Conservation (phyloP, 2,888 invertebrate genomes). For the Malacosoma neustria region DNA sequence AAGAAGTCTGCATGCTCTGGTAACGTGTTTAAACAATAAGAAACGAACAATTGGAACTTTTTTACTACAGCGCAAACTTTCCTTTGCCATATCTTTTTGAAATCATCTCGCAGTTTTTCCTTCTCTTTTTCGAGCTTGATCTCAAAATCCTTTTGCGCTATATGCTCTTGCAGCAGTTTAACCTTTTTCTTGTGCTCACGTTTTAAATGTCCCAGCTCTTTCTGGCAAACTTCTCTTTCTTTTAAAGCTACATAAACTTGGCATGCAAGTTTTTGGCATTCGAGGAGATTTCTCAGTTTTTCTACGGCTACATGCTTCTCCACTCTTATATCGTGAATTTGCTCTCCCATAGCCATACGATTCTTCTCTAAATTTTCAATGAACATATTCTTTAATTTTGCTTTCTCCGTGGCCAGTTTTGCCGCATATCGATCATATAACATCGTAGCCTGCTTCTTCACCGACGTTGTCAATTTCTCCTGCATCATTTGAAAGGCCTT, state of each 20-base stretch:
- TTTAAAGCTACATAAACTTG: slow-evolving; percentile 58
- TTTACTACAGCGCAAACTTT: slow-evolving; percentile 57
- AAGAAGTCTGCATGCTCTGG: slow-evolving; percentile 62
- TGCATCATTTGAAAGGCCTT: slow-evolving; percentile 35
- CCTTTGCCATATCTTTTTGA: slow-evolving; percentile 42
- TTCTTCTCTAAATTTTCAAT: slow-evolving; percentile 27
- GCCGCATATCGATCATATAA: slow-evolving; percentile 38
- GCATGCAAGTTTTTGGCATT: slow-evolving; percentile 58
- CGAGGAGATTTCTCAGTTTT: slow-evolving; percentile 38
- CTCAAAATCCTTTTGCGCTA: slow-evolving; percentile 37
- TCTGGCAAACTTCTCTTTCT: slow-evolving; percentile 44
- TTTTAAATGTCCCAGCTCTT: slow-evolving; percentile 31
- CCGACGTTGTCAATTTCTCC: slow-evolving; percentile 24
- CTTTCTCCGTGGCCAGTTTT: slow-evolving; percentile 33
- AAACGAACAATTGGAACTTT: slow-evolving; percentile 50
- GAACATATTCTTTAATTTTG: slow-evolving; percentile 34
- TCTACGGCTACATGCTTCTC: slow-evolving; percentile 54
- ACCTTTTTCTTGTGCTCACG: slow-evolving; percentile 40
- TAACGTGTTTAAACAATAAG: slow-evolving; percentile 42
- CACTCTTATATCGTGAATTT: slow-evolving; percentile 45
- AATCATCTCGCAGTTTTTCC: slow-evolving; percentile 30
- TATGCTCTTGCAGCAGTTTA: slow-evolving; percentile 28
- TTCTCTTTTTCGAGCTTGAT: slow-evolving; percentile 34
- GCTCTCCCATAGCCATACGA: slow-evolving; percentile 20
- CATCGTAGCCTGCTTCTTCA: slow-evolving; percentile 42